Evolutionary conservation across 30 jellyfish, hydroid and myxozoan genomes (phyloP).

Genomic region (Nemopilema nomurai): DNA sequence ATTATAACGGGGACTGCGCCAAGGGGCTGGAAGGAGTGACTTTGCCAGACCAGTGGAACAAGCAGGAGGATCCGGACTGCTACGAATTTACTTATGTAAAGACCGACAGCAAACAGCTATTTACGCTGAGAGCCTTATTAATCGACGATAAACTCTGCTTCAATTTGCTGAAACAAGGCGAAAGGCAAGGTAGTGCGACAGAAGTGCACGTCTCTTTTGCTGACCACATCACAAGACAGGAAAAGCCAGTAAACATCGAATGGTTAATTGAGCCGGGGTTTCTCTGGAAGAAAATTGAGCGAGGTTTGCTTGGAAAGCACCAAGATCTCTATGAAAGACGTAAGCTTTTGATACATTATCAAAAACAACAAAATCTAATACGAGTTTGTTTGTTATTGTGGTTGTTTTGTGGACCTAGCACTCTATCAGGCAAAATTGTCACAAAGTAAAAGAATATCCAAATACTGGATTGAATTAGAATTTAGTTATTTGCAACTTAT

Average conservation of each 20-base stretch:
- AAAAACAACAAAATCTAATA: too few relatives aligned
- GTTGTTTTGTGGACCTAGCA: too few relatives aligned
- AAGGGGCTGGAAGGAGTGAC: slow-evolving; percentile 15
- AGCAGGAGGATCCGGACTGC: slow-evolving; percentile 61
- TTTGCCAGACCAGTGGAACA: slow-evolving; percentile 63
- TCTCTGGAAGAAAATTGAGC: slow-evolving; percentile 40
- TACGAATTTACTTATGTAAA: slow-evolving; percentile 39
- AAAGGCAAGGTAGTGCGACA: slow-evolving; percentile 35
- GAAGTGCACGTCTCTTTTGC: slow-evolving; percentile 10
- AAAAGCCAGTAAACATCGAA: slow-evolving; percentile 37
- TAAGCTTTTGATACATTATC: not conserved
- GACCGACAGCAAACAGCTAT: not conserved
- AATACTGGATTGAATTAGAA: too few relatives aligned
- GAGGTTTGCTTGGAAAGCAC: slow-evolving; percentile 41
- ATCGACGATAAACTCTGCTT: slow-evolving; percentile 50
- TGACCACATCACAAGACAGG: slow-evolving; percentile 34
- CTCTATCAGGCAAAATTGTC: too few relatives aligned
- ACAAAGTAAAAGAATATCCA: too few relatives aligned
- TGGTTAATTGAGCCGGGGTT: slow-evolving; percentile 45
- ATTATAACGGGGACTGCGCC: not conserved
- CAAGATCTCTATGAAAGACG: slow-evolving; percentile 44
- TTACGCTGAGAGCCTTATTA: slow-evolving; percentile 16
- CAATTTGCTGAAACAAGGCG: slow-evolving; percentile 26
- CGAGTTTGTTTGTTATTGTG: too few relatives aligned
- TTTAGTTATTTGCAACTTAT: too few relatives aligned